Evolutionary conservation across 2,888 invertebrate species (phyloP).

Genomic region (Xanthorhoe designata): DNA sequence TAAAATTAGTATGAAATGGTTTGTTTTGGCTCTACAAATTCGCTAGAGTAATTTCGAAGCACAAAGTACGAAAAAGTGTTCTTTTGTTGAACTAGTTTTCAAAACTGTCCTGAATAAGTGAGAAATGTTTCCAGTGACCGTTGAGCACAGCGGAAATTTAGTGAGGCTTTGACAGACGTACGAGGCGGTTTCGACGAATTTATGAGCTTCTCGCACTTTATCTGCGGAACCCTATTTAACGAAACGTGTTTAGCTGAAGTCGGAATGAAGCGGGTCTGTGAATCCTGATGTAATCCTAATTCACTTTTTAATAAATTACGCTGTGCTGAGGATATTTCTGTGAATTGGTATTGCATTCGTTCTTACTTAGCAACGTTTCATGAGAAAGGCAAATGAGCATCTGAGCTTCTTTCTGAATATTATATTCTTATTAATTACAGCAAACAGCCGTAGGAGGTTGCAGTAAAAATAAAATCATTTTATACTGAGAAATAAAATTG

Average conservation of each 20-base stretch:
- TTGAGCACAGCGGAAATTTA: conserved; percentile 43
- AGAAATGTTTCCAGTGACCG: conserved; percentile 34
- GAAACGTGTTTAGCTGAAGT: conserved; percentile 44
- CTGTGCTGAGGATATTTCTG: not conserved
- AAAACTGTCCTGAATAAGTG: conserved; percentile 23
- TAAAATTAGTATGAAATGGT: conserved; percentile 35
- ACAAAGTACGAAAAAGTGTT: not conserved
- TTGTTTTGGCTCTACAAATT: conserved; percentile 23
- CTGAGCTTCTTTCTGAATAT: no score
- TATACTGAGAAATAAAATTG: no score
- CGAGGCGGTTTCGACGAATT: conserved; percentile 44
- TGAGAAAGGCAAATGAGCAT: not conserved
- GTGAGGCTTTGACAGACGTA: conserved; percentile 47
- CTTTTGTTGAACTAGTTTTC: conserved; percentile 15
- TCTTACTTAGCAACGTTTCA: not conserved
- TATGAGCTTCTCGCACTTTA: conserved; percentile 46
- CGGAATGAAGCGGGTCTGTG: conserved; percentile 34
- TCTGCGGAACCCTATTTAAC: conserved; percentile 42
- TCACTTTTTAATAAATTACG: conserved; percentile 12
- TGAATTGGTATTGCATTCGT: conserved; percentile 2
- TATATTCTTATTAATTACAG: no score
- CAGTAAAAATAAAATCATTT: no score
- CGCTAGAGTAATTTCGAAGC: conserved; percentile 4
- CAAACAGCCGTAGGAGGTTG: no score
- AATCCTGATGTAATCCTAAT: conserved; percentile 26